Percentiles rank a stretch among this genome's conserved stretches.
Evolutionary conservation across 1,140 invertebrate species (phyloP).

Genomic region (Sesamia nonagrioides): DNA sequence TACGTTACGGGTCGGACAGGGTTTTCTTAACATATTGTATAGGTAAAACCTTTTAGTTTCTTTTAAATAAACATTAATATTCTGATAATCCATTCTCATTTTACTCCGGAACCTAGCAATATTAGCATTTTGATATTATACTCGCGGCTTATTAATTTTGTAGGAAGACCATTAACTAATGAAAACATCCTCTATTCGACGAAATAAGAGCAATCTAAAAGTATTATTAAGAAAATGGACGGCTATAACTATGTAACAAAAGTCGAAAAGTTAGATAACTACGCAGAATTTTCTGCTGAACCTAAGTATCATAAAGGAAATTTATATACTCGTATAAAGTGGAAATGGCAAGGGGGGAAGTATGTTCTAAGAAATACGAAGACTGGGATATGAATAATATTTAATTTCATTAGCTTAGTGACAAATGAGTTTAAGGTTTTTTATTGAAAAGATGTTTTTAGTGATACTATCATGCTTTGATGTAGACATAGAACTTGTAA

Average conservation of each 20-base stretch:
- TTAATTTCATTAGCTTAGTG: constrained; percentile 15
- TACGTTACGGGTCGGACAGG: no score
- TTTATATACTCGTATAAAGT: constrained; percentile 20
- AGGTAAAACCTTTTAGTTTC: neutral
- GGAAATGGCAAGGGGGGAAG: constrained; percentile 9
- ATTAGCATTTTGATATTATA: neutral
- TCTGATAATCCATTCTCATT: neutral
- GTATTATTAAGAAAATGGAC: constrained; percentile 26
- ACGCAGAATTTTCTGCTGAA: constrained; percentile 1
- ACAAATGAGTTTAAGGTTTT: neutral
- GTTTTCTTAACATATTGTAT: no score
- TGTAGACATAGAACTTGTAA: neutral
- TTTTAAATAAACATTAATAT: neutral
- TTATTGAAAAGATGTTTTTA: neutral
- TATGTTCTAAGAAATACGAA: neutral
- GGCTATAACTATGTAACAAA: constrained; percentile 8
- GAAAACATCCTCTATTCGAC: neutral
- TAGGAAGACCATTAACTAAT: neutral
- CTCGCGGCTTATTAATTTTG: neutral
- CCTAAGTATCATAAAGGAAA: constrained; percentile 16
- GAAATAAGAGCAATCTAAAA: constrained; percentile 10
- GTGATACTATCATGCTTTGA: neutral
- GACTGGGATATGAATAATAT: constrained; percentile 14
- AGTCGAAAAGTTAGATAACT: constrained; percentile 34
- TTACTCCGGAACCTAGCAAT: neutral